A percentile compares a stretch with the other conserved stretches of the same genome.
Conservation (phyloP, 2,797 vertebrate genomes). For the Carduelis carduelis region DNA sequence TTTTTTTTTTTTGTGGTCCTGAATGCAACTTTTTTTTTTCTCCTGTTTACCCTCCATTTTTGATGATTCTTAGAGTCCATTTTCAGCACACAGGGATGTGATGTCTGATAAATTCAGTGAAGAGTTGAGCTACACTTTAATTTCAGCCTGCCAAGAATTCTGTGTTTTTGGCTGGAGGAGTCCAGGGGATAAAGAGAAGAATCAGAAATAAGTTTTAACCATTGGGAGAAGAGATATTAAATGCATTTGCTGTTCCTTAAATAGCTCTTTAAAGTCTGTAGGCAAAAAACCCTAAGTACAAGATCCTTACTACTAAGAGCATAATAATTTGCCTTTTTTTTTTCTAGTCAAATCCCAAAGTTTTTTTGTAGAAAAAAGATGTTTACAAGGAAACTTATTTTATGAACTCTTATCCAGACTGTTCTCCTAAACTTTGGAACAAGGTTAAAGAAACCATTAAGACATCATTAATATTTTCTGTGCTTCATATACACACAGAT, state of each 20-base stretch:
- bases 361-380: neutral
- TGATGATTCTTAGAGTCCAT: neutral
- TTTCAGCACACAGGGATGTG: neutral
- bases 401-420: slow-evolving; percentile 26
- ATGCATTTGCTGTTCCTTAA: neutral
- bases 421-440: neutral
- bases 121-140: neutral
- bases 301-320: neutral
- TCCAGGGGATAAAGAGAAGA: neutral
- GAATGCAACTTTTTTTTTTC: neutral
- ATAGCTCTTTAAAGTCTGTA: neutral
- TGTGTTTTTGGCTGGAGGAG: neutral
- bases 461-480: slow-evolving; percentile 58
- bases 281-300: neutral
- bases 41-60: neutral
- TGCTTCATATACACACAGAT: slow-evolving; percentile 15
- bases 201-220: neutral
- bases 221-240: neutral
- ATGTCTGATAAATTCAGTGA: neutral
- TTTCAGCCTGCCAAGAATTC: neutral
- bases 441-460: slow-evolving; percentile 53
- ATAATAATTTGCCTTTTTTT: neutral
- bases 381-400: neutral
- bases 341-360: neutral
- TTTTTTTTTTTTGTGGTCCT: neutral